These are phyloP conservation scores for Apis laboriosa DNA, from an alignment of 1,140 invertebrate species.

Conservation along the genomic window DNA sequence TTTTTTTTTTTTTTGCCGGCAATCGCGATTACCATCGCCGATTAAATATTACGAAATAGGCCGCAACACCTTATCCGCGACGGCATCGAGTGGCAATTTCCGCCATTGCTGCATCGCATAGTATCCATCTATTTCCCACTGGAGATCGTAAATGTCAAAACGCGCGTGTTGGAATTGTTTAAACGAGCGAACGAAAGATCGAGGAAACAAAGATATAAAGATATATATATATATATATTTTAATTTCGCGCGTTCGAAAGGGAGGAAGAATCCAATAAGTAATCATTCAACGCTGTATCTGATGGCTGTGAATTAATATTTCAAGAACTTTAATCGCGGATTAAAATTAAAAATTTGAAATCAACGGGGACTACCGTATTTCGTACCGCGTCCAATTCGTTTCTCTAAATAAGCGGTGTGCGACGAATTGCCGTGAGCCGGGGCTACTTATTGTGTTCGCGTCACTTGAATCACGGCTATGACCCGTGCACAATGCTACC, in stretches of 20 bases:
- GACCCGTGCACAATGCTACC: not conserved
- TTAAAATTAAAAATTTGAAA: too few relatives aligned
- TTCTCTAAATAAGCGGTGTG: not conserved
- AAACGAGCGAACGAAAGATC: too few relatives aligned
- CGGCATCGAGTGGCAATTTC: slow-evolving; percentile 9
- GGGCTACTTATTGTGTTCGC: not conserved
- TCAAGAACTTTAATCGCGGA: too few relatives aligned
- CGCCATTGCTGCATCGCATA: not conserved
- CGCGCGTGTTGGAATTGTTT: not conserved
- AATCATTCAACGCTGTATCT: too few relatives aligned
- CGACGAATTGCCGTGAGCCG: not conserved
- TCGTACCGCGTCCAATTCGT: not conserved
- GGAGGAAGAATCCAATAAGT: too few relatives aligned
- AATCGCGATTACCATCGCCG: not conserved
- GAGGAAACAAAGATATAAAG: too few relatives aligned
- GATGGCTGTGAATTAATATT: too few relatives aligned
- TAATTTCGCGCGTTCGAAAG: too few relatives aligned
- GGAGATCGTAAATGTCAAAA: too few relatives aligned
- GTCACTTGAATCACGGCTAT: not conserved
- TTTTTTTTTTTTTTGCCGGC: not conserved
- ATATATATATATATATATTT: too few relatives aligned
- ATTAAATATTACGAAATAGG: slow-evolving; percentile 28
- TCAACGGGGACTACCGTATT: too few relatives aligned
- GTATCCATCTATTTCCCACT: not conserved
- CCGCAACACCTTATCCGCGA: not conserved